These are phyloP conservation scores for Megatriorchis doriae DNA, from an alignment of 2,113 vertebrate species.

Conservation along the genomic window DNA sequence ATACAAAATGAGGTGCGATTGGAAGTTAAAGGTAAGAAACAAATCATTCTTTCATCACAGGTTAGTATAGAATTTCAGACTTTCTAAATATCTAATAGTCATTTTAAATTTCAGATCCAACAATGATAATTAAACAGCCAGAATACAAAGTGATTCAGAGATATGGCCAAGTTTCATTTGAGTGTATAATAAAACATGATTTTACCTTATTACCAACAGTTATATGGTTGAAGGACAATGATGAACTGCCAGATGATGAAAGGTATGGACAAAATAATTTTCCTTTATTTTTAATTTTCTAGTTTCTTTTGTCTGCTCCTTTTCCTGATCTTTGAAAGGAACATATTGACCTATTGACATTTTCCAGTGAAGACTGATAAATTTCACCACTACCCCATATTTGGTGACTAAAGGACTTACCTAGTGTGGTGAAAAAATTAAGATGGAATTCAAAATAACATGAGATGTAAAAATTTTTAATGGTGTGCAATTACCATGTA, in stretches of 20 bases:
- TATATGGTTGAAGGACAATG: constrained; percentile 86
- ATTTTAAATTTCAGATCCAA: constrained; percentile 85
- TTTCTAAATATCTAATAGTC: constrained; percentile 32
- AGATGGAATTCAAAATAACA: background rate
- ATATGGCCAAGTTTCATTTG: constrained; percentile 82
- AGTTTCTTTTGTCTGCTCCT: background rate
- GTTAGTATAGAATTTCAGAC: background rate
- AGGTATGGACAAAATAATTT: constrained; percentile 74
- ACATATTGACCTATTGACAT: background rate
- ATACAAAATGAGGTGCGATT: constrained; percentile 86
- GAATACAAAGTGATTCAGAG: constrained; percentile 85
- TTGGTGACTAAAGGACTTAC: background rate
- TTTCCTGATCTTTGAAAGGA: background rate
- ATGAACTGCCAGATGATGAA: constrained; percentile 84
- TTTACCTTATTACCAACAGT: constrained; percentile 78
- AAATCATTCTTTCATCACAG: background rate
- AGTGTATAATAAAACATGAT: constrained; percentile 92
- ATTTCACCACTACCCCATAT: background rate
- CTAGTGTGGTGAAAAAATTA: background rate
- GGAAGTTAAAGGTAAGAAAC: constrained; percentile 91
- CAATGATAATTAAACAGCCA: constrained; percentile 89
- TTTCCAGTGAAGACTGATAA: background rate
- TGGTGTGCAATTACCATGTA: background rate
- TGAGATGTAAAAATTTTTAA: background rate
- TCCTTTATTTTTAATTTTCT: background rate